Percentiles rank a stretch among this genome's conserved stretches.
These are phyloP conservation scores for Cheracebus regulus DNA, from an alignment of 2,797 vertebrate species.

Conservation along the genomic window DNA sequence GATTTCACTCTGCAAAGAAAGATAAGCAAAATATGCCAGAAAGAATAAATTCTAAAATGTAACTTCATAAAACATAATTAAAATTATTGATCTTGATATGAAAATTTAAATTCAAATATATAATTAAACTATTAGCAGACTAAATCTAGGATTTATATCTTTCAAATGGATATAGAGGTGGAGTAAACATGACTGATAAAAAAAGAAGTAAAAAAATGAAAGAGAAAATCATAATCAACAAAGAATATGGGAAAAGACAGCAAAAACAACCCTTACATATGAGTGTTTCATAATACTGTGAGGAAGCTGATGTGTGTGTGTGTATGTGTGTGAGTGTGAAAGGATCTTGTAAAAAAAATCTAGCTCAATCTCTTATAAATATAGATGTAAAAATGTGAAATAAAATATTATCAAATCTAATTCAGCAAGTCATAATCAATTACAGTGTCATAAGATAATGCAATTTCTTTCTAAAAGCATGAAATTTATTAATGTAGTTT, in stretches of 20 bases:
- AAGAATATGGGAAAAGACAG: neutral
- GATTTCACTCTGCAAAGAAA: neutral
- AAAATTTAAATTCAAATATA: neutral
- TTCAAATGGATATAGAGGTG: neutral
- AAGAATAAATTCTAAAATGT: neutral
- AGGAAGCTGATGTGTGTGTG: neutral
- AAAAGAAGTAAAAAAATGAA: neutral
- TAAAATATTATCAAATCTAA: constrained; percentile 35
- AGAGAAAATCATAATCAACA: neutral
- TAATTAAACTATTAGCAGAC: neutral
- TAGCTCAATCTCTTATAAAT: neutral
- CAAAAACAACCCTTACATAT: neutral
- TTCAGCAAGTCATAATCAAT: neutral
- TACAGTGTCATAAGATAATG: neutral
- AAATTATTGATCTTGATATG: neutral
- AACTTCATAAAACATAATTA: neutral
- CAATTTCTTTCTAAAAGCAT: neutral
- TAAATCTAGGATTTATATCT: neutral
- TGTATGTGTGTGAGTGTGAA: neutral
- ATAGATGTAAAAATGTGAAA: neutral
- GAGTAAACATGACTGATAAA: neutral
- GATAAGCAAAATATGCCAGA: neutral
- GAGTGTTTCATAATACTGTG: neutral
- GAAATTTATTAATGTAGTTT: neutral
- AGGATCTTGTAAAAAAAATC: neutral